Base-by-base conservation (phyloP, 2,797 vertebrate species). In the Clarias laeviceps region DNA sequence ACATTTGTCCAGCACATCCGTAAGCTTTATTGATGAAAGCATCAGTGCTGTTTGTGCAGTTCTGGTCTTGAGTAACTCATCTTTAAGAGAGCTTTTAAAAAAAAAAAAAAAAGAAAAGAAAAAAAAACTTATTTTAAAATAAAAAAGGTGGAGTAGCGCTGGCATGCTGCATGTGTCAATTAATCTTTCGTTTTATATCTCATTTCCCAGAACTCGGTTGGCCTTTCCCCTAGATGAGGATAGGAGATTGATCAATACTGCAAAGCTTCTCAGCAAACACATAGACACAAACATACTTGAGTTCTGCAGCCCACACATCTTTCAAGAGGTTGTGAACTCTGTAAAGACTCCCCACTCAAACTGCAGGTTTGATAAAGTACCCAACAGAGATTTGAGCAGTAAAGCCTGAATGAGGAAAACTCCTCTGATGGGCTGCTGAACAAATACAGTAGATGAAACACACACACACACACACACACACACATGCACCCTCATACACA, bases 261-360 rank as follows among this genome's bases (percentile, higher is more conserved):
- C 84, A 82, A 84, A 86, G 74, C 82, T 84, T 66, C 82, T 80
- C 82, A 82, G 84, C 87, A 88, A 79, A 86, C 87, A 87, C 82
- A 84, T 62, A 86, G 70, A 87, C 85, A 83, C 83, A 45, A 61
- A 80, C 45, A 85, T 82, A 81, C 80, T 79, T 32, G 37, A 69
- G 40, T 65, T 87, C 68, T 87, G 82, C 62, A 84, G 84, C 87
- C 83, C 78, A 85, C 87, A 82, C 80, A 83, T 85, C 57, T 83
- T 88, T 89, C 80, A 87, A 85, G 76, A 86, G 83, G 88, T 88
- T 86, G 86, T 86, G 74, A 89, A 88, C 85, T 86, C 86, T 86
- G 66, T 83, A 85, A 84, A 87, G 70, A 76, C 70, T 79, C 76
- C 78, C 86, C 78, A 81, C 83, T 84, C 87, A 85, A 87, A 82